Conservation (phyloP, 1,140 invertebrate species). For the Lordiphosa collinella region DNA sequence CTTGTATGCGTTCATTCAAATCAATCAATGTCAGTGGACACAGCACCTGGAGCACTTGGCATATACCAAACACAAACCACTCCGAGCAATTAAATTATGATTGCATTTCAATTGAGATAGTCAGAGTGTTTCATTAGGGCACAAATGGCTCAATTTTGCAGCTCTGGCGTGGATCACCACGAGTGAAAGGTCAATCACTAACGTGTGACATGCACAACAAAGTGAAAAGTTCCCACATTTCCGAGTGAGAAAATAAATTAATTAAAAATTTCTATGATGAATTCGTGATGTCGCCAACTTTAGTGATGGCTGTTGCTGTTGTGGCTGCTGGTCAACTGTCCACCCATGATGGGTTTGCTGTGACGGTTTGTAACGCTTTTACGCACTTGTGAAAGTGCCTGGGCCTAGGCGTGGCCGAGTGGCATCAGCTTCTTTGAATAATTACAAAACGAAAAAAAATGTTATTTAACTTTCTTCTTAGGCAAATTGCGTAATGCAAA, state of each 20-base stretch:
- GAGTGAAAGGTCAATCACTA: constrained; percentile 31
- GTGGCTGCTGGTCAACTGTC: constrained; percentile 28
- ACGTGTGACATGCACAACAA: constrained; percentile 31
- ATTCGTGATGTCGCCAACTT: constrained; percentile 22
- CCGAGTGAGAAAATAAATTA: constrained; percentile 35
- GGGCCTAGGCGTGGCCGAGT: constrained; percentile 1
- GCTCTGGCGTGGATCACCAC: neutral
- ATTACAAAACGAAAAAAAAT: constrained; percentile 15
- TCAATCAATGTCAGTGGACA: too few relatives aligned
- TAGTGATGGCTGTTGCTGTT: neutral
- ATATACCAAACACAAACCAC: too few relatives aligned
- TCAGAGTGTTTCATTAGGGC: neutral
- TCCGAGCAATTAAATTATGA: constrained; percentile 19
- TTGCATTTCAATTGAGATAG: constrained; percentile 28
- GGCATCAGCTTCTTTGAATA: constrained; percentile 19
- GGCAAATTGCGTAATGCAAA: constrained; percentile 49
- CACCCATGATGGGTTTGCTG: constrained; percentile 24
- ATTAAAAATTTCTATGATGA: constrained; percentile 50
- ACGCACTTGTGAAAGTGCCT: constrained; percentile 61
- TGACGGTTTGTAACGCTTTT: constrained; percentile 24
- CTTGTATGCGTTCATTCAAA: too few relatives aligned
- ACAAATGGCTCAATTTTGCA: constrained; percentile 1
- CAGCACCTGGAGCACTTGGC: too few relatives aligned
- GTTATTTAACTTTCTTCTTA: constrained; percentile 66
- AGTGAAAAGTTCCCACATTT: constrained; percentile 56